These are phyloP conservation scores for Muscina levida DNA, from an alignment of 2,888 invertebrate genomes.

Conservation along the genomic window DNA sequence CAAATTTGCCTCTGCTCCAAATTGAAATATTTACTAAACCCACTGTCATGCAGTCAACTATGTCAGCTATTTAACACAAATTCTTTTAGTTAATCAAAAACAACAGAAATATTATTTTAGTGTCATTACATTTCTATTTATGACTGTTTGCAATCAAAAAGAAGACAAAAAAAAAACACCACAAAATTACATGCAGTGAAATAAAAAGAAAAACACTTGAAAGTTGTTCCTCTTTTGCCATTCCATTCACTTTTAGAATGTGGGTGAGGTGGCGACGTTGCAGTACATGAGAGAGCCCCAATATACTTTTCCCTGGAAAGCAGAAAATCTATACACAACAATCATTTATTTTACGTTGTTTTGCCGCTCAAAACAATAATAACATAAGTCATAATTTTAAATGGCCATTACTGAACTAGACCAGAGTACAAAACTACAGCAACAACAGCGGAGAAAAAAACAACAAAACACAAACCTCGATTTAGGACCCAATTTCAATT, in stretches of 20 bases:
- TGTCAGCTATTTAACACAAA: too few relatives aligned
- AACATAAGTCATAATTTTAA: constrained; percentile 58
- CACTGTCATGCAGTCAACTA: too few relatives aligned
- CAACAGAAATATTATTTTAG: too few relatives aligned
- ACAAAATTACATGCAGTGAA: too few relatives aligned
- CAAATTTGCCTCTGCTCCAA: too few relatives aligned
- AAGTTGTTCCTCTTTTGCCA: background rate
- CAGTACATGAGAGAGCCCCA: background rate
- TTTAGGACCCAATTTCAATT: constrained; percentile 48
- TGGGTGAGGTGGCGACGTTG: constrained; percentile 52
- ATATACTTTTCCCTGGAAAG: constrained; percentile 19
- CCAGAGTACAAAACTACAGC: too few relatives aligned
- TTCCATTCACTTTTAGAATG: constrained; percentile 60
- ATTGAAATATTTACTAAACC: too few relatives aligned
- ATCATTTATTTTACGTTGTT: constrained; percentile 33
- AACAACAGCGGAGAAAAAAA: constrained; percentile 1
- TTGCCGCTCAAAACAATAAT: background rate
- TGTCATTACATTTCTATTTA: too few relatives aligned
- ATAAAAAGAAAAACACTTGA: constrained; percentile 3
- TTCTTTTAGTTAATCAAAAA: too few relatives aligned
- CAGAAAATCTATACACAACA: constrained; percentile 26
- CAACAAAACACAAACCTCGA: constrained; percentile 37
- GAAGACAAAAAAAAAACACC: too few relatives aligned
- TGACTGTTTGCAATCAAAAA: too few relatives aligned
- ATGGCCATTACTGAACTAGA: constrained; percentile 43